Evolutionary conservation across 2,113 vertebrate species (phyloP), one percentile per base, ranked within the genome.

Genomic region (Triplophysa rosa): DNA sequence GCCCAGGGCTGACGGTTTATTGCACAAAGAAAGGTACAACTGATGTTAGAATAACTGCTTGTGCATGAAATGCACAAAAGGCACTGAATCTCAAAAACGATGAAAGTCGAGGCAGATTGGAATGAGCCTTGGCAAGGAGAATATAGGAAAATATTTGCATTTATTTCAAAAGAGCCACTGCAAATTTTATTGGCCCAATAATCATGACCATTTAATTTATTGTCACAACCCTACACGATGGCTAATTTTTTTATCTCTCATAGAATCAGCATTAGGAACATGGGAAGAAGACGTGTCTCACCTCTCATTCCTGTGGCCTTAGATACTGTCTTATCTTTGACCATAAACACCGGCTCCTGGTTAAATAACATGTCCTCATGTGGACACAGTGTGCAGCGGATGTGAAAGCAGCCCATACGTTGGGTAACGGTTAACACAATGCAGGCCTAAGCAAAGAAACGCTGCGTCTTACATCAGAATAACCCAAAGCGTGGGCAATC

Each of bases 261-360:
- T 37, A 37, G 42, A 45, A 45, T 12, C 70, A n/a, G 45, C 11
- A 10, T 54, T 52, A 49, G 47, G 6, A 67, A 5, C n/a, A 47
- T 68, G 10, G 45, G 42, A 75, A 29, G 13, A 33, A 74, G 23
- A 74, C 21, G 40, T 78, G 77, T 17, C 14, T 73, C 70, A 76
- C 68, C 24, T 63, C 37, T 86, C 74, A 52, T 56, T 71, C 21
- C 45, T 79, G 67, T 40, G 78, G 56, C 64, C 84, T 63, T 42
- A 82, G 73, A 85, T 82, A 83, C 29, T 23, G 40, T 40, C 73
- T 82, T 80, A 67, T 84, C 64, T 74, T 64, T 47, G 52, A 80
- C 80, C 54, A 67, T 21, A 62, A 72, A 64, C 79, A 81, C 64
- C 76, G 73, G 66, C 70, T 79, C 59, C 69, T 47, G 58, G 16